phyloP scores from a whole-genome alignment of 1,140 invertebrate genomes.

The Megathymus violae region DNA sequence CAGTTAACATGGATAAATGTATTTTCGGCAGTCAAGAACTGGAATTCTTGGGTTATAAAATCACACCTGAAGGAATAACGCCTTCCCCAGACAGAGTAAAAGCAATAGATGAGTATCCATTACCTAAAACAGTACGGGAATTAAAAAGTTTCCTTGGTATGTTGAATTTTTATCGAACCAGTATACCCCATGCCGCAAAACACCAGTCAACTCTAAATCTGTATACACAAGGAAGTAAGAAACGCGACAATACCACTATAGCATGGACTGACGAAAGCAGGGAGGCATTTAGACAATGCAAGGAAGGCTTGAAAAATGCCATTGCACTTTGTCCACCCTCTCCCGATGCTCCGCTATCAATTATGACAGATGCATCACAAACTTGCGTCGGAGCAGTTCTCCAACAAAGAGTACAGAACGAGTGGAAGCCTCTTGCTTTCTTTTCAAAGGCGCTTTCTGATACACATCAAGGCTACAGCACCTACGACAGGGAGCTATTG shows the following conservation, averaged over 20 bases:
- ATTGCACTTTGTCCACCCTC: conserved; percentile 5
- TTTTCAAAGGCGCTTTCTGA: conserved; percentile 2
- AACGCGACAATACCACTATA: no score
- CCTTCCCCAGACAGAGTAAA: neutral
- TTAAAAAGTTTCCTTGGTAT: neutral
- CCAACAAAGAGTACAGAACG: conserved; percentile 1
- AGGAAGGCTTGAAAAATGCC: conserved; percentile 8
- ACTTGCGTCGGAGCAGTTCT: conserved; percentile 5
- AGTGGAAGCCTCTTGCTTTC: conserved; percentile 13
- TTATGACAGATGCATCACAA: conserved; percentile 9
- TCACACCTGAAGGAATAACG: conserved; percentile 1
- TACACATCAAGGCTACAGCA: conserved; percentile 4
- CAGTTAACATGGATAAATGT: conserved; percentile 6
- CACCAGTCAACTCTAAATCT: no score
- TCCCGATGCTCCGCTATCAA: neutral
- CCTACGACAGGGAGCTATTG: conserved; percentile 6
- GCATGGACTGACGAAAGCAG: no score
- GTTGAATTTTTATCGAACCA: neutral
- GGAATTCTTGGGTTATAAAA: conserved; percentile 6
- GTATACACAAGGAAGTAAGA: no score
- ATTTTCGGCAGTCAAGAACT: neutral
- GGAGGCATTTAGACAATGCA: conserved; percentile 5
- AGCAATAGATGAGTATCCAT: conserved; percentile 4
- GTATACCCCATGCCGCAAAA: no score
- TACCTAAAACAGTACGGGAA: neutral